A percentile compares a stretch with the other conserved stretches of the same genome.
These are phyloP conservation scores for Cephus pulcher DNA, from an alignment of 2,888 invertebrate genomes.

Conservation along the genomic window DNA sequence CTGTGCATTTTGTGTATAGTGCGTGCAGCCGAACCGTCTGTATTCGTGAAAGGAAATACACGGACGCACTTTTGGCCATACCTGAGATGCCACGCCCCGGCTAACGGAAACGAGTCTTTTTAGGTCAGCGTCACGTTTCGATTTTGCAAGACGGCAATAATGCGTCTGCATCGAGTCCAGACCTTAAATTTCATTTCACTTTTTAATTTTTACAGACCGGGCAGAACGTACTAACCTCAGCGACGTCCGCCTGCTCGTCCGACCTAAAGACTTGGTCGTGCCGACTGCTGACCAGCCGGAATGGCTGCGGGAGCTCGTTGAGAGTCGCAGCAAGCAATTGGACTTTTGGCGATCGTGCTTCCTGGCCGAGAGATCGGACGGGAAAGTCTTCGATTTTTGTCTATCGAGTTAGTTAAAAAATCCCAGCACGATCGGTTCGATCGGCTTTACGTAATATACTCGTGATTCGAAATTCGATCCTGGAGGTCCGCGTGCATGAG, in stretches of 20 bases:
- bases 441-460: background rate
- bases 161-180: background rate
- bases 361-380: too few relatives aligned
- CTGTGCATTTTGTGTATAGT: background rate
- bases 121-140: constrained; percentile 23
- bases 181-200: constrained; percentile 2
- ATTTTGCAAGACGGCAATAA: background rate
- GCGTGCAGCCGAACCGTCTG: background rate
- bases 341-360: too few relatives aligned
- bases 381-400: background rate
- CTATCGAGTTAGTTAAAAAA: background rate
- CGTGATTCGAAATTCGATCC: background rate
- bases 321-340: too few relatives aligned
- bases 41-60: constrained; percentile 29
- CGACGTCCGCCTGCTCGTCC: background rate
- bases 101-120: constrained; percentile 32
- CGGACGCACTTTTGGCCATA: background rate
- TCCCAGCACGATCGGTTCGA: background rate
- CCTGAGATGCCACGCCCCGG: constrained; percentile 30
- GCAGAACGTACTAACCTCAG: background rate
- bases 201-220: background rate
- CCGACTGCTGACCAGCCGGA: too few relatives aligned
- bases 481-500: background rate
- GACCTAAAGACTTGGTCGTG: background rate
- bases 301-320: too few relatives aligned